Evolutionary conservation across 35 echinoderm and acorn worm species (phyloP), one percentile per base, ranked within the genome.

Genomic region (Ptychodera flava): DNA sequence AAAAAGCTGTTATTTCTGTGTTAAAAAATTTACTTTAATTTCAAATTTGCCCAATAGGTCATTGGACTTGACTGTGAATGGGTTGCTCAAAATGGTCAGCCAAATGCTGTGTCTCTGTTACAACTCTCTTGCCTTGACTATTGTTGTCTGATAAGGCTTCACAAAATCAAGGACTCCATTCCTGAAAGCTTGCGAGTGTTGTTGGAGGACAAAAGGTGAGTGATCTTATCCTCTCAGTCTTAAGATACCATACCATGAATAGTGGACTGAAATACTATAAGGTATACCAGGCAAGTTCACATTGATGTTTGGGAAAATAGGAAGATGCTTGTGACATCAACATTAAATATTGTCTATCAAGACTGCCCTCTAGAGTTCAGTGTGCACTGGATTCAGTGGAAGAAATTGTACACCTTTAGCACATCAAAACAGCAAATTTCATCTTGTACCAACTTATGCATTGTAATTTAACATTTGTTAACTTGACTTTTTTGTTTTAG

Each of bases 61-160:
- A 78, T 99, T 31, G 90, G 96, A 31, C 76, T 99, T 38, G 96
- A 99, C 86, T 99, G 96, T 92, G 96, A 99, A 76, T 99, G 96
- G 96, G 81, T 84, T 36, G 92, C 85, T 16, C 77, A 27, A 14
- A 80, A 77, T 78, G 85, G 83, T n/a, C 37, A 83, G 28, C 35
- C 78, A 15, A 76, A 90, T 36, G 87, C 89, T 22, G 93, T 99
- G 6, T 92, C 93, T 27, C 78, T 99, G 75, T 76, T 94, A 29
- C 96, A 99, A 38, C 35, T 99, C 0, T 78, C 96, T 31, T 34
- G 85, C 31, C 81, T 82, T 34, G 85, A 88, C 0, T 76, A 89
- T 16, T 92, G 90, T 81, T 78, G 90, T 0, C 78, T 99, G 36
- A 53, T 94, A 12, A 82, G 88, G 33, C 86, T 94, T 28, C 78